Evolutionary conservation across 2,113 vertebrate genomes (phyloP).

Genomic region (Cyrtonyx montezumae): DNA sequence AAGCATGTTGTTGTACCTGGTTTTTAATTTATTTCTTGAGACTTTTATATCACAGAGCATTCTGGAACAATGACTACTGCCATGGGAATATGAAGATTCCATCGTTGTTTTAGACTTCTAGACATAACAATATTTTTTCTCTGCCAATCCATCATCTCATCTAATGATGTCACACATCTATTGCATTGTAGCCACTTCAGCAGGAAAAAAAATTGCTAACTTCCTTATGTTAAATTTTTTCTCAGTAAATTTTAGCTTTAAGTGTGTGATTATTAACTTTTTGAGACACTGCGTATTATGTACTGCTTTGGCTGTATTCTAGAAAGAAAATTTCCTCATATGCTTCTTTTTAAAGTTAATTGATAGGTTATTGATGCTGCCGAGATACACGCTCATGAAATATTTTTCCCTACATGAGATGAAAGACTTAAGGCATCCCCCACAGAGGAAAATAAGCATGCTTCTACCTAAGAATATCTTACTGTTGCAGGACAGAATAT

Average conservation of each 20-base stretch:
- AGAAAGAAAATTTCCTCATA: not conserved
- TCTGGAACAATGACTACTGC: not conserved
- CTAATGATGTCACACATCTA: not conserved
- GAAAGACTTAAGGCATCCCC: not conserved
- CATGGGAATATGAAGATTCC: not conserved
- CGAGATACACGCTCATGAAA: rapidly evolving
- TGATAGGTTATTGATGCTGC: not conserved
- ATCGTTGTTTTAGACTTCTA: not conserved
- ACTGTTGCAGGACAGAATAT: not conserved
- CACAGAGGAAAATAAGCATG: not conserved
- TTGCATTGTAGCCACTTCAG: not conserved
- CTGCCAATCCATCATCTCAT: not conserved
- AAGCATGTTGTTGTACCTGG: not conserved
- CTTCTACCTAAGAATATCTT: not conserved
- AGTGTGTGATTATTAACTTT: not conserved
- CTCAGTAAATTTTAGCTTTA: not conserved
- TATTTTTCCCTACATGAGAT: not conserved
- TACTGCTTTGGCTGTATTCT: not conserved
- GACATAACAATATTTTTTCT: not conserved
- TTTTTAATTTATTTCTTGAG: not conserved
- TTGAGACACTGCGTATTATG: not conserved
- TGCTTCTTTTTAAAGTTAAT: not conserved
- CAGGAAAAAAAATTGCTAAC: not conserved
- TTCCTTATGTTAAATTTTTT: not conserved
- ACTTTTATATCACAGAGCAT: not conserved